Base-by-base conservation (phyloP, 2,113 vertebrate species). In the Myocastor coypus region DNA sequence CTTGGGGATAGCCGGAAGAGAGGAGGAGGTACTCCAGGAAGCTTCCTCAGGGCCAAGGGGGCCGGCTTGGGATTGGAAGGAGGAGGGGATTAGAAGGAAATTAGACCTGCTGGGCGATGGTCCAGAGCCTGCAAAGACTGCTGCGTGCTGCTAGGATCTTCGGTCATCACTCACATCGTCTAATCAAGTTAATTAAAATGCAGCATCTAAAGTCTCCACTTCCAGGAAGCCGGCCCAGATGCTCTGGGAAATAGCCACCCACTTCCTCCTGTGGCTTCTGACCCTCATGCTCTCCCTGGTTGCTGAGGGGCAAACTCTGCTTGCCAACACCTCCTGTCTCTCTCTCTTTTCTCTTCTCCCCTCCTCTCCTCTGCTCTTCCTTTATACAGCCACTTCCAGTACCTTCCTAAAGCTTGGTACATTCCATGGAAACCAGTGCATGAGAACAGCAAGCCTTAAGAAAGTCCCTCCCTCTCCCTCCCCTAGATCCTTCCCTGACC, bases 401-500 rank as follows among this genome's bases (percentile, higher is more conserved):
- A 8, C 10, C 11, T 16, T 82, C 28, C n/a, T 42, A 42, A 55
- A 50, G 50, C 32, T 32, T 40, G 14, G 61, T 40, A 89, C 63
- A 59, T n/a, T n/a, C 68, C 68, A 0, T 32, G 83, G 50, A 37
- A 75, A 24, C 32, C 46, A 22, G 64, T 87, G 93, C 94, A 78
- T 83, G 92, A 59, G 68, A 55, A 59, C 26, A 20, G 77, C 77
- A 34, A 19, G 42, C 1, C 12, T 1, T 8, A 32, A 16, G 50
- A 57, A 73, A 89, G 69, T 83, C 11, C 30, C 30, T 40, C 4
- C 34, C 68, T 28, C 17, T 37, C 40, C 20, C 1, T 28, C 17
- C 34, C 40, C 20, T 1, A 22, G 90, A 87, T 75, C 94, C 83
- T 93, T 83, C 87, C 61, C 92, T 97, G 97, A 97, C 97, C 97